Evolutionary conservation across 1,140 invertebrate genomes (phyloP).

Genomic region (Tetraneura akinire): DNA sequence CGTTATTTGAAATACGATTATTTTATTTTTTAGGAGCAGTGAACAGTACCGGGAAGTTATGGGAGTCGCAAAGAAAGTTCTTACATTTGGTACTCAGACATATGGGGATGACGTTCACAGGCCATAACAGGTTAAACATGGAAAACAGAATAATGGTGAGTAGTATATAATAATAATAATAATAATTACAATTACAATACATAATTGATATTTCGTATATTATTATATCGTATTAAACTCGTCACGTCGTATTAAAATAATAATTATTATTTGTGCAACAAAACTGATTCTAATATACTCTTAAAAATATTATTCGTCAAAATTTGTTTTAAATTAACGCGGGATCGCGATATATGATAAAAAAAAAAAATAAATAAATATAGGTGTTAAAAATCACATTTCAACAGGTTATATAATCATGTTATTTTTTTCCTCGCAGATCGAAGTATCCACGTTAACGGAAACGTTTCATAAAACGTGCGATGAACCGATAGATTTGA

Average conservation of each 20-base stretch:
- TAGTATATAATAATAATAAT: too few species aligned
- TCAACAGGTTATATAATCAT: too few species aligned
- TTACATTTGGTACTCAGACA: constrained; percentile 83
- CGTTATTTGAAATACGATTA: constrained; percentile 43
- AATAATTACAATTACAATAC: too few species aligned
- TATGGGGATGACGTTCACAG: constrained; percentile 83
- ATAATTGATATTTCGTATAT: too few species aligned
- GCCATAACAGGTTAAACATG: constrained; percentile 77
- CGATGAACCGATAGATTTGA: constrained; percentile 68
- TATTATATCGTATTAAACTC: too few species aligned
- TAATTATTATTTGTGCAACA: too few species aligned
- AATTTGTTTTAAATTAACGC: too few species aligned
- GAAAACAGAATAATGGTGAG: constrained; percentile 82
- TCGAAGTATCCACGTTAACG: constrained; percentile 76
- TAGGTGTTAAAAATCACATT: too few species aligned
- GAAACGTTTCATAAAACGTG: constrained; percentile 62
- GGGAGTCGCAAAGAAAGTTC: constrained; percentile 90
- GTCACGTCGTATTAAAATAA: too few species aligned
- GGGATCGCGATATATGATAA: too few species aligned
- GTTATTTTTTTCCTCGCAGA: constrained; percentile 60
- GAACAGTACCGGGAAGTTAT: constrained; percentile 85
- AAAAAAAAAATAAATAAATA: too few species aligned
- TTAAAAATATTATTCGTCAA: too few species aligned
- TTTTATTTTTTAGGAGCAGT: constrained; percentile 75
- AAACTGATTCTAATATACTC: not conserved